Evolutionary conservation across 2,113 vertebrate species (phyloP), one percentile per base, ranked within the genome.

Genomic region (Leiothrix lutea): DNA sequence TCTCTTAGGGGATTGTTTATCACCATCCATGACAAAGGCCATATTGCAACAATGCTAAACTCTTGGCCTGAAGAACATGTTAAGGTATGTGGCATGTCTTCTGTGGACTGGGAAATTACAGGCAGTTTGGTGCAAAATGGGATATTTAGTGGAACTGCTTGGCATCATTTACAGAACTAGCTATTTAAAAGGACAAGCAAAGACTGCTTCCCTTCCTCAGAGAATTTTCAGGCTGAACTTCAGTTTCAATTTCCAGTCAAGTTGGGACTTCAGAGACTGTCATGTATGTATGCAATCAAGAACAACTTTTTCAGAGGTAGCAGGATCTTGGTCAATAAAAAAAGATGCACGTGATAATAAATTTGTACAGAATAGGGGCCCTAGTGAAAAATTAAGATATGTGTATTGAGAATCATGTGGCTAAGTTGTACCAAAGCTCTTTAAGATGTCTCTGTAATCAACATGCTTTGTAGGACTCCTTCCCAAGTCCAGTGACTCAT

Each of bases 41-140:
- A 99, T 96, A 98, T 99, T 74, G 98, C 99, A 95, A 99, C 99
- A 60, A 97, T 99, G 98, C 98, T 99, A 71, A 99, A 99, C 97
- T 99, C 99, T 81, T 99, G 99, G 99, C 99, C 99, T 53, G 99
- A 99, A 97, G 98, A 99, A 70, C 84, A 99, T 95, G 98, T 99
- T 93, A 99, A 99, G 99, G 99, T 99, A 97, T 53, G 81, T 92
- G 31, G 90, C 26, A 38, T 58, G 56, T 79, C 62, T 60, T 94
- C 61, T 80, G 58, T 25, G 73, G 25, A 83, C 75, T 67, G 64
- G 47, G 80, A 88, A 91, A 64, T 80, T 56, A 44, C 25, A 74
- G 44, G 44, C 44, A 83, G 9, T 24, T 80, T 70, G 14, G 20
- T 84, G 33, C 28, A 92, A 91, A 86, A 73, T 71, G 47, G 26